Evolutionary conservation across 2,113 vertebrate genomes (phyloP), one percentile per base, ranked within the genome.

Genomic region (Aegotheles bennettii): DNA sequence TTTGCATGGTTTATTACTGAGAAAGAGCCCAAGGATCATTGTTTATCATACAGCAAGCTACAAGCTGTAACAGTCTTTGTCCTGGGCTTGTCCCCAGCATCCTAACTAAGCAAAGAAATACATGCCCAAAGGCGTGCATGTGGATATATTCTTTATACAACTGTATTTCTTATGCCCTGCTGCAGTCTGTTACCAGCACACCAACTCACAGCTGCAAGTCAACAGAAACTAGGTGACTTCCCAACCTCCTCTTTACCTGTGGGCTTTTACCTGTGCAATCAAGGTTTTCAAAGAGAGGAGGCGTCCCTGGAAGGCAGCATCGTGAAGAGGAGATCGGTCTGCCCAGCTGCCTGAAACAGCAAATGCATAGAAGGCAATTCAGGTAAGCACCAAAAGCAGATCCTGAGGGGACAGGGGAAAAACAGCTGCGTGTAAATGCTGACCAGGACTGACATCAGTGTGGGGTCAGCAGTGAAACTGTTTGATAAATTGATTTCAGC

Each of bases 321-420:
- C 99, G 5, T 99, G 99, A 45, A 99, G 98, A n/a, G 98, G 98
- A 54, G 98, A 99, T 83, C 98, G 97, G 96, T 99, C 99, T 21
- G 98, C 98, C 98, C 98, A 99, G 57, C 97, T 97, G 54, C 98
- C 99, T 99, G 97, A 80, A 96, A 98, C 29, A 96, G 94, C 88
- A 75, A 51, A 92, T 7, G 25, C 68, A 29, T 5, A 73, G 35
- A 38, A 36, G 42, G 57, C 53, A 29, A 48, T 68, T 95, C 80
- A 95, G 87, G 16, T 17, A 10, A 43, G 38, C 5, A 45, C 40
- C 48, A 84, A 67, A 79, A 71, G 33, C 33, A 76, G 40, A 33
- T 51, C 45, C 67, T 21, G 12, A 36, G 50, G 69, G 50, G 28
- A 29, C 4, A 29, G 40, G 45, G 28, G 7, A 16, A 48, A 48